Percentiles rank a stretch among this genome's conserved stretches.
Evolutionary conservation across 2,888 invertebrate genomes (phyloP).

Genomic region (Amiota minor): DNA sequence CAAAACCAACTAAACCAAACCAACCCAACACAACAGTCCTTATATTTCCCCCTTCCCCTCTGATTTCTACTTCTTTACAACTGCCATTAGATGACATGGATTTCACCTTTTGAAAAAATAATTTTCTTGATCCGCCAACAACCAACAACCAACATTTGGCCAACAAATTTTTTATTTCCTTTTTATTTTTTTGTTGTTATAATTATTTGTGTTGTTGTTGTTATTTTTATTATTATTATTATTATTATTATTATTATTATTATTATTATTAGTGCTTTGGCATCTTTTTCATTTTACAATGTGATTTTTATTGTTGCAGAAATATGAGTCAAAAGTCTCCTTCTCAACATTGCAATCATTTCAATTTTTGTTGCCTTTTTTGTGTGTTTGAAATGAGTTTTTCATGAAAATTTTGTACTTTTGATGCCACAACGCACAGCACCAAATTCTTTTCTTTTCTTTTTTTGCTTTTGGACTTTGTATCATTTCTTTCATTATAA

Average conservation of each 20-base stretch:
- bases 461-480: no score
- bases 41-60: no score
- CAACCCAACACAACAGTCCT: no score
- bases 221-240: slow-evolving; percentile 10
- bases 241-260: neutral
- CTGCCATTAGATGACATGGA: no score
- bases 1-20: no score
- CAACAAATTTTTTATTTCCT: neutral
- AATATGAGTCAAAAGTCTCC: neutral
- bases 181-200: slow-evolving; percentile 15
- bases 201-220: slow-evolving; percentile 1
- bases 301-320: slow-evolving; percentile 2
- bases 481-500: no score
- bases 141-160: no score
- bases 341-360: neutral
- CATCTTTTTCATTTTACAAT: slow-evolving; percentile 25
- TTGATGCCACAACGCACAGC: neutral
- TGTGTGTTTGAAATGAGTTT: neutral
- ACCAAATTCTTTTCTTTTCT: neutral
- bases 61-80: no score
- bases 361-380: slow-evolving; percentile 7
- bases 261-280: slow-evolving; percentile 17
- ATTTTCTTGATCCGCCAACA: no score
- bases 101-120: no score
- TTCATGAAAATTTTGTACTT: neutral